Base-by-base conservation (phyloP, 2,797 vertebrate genomes). In the Rhodeus uyekii region DNA sequence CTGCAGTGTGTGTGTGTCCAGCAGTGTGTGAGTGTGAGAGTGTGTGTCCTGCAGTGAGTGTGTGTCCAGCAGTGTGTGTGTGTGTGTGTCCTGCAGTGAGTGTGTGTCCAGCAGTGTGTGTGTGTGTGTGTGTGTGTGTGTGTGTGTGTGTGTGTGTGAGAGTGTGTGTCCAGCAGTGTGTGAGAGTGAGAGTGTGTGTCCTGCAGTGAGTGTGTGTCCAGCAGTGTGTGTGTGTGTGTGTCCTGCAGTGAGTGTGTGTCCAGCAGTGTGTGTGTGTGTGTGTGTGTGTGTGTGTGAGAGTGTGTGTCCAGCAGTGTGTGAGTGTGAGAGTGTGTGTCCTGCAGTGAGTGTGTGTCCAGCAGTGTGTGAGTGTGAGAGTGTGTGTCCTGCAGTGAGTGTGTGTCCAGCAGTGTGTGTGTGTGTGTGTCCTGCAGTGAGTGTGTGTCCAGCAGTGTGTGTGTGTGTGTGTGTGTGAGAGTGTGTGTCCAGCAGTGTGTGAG, bases 401-500 rank as follows among this genome's bases (percentile, higher is more conserved):
- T 32, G 44, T 27, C n/a, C n/a, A n/a, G n/a, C n/a, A n/a, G n/a
- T n/a, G n/a, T n/a, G n/a, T n/a, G n/a, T 58, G 63, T 46, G 58
- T 48, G 27, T 84, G 83, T 3, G 32, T 50, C n/a, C n/a, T n/a
- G n/a, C n/a, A n/a, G n/a, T n/a, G n/a, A n/a, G n/a, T n/a, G n/a
- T n/a, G n/a, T n/a, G n/a, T n/a, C n/a, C n/a, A n/a, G n/a, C n/a
- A n/a, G 42, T 36, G 34, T 36, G 34, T 36, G 34, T 36, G 34
- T 36, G n/a, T 72, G 85, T 71, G 83, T 86, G 76, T 90, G 86
- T 78, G n/a, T n/a, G n/a, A n/a, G n/a, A n/a, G 77, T 68, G 78
- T 22, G 34, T 29, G 77, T 50, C 12, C 18, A n/a, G n/a, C 32
- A 68, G 83, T 86, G 76, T 90, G 86, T 71, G 78, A 69, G 78